A percentile compares a stretch with the other conserved stretches of the same genome.
phyloP scores from a whole-genome alignment of 2,797 vertebrate species.

The Falco cherrug region DNA sequence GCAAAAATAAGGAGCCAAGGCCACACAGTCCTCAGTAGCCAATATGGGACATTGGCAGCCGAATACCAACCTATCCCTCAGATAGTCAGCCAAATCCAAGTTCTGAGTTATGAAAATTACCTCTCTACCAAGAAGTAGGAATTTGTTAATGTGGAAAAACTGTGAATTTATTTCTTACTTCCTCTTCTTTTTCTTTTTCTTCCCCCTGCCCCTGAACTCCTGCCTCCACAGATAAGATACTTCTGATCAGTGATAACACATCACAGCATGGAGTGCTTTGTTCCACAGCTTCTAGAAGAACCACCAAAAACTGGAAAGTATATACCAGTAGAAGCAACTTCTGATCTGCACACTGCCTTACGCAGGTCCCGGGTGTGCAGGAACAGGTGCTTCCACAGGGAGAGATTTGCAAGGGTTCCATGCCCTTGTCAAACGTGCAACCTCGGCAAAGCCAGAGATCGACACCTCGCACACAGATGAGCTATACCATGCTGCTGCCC shows the following conservation, averaged over 20 bases:
- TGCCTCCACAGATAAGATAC: neutral
- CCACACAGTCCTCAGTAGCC: neutral
- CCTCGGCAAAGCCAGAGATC: neutral
- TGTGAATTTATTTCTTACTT: neutral
- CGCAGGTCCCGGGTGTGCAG: neutral
- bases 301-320: neutral
- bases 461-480: neutral
- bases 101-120: neutral
- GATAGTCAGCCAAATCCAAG: neutral
- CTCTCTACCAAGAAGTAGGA: neutral
- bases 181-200: neutral
- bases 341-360: neutral
- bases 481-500: neutral
- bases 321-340: neutral
- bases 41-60: neutral
- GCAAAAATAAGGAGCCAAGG: neutral
- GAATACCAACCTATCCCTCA: neutral
- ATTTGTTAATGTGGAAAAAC: neutral
- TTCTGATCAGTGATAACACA: neutral
- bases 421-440: neutral
- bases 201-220: neutral
- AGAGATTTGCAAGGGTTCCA: neutral
- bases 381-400: neutral
- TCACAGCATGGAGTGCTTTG: neutral
- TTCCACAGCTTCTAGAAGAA: neutral